Evolutionary conservation across 2,113 vertebrate species (phyloP).

Genomic region (Neoarius graeffei): DNA sequence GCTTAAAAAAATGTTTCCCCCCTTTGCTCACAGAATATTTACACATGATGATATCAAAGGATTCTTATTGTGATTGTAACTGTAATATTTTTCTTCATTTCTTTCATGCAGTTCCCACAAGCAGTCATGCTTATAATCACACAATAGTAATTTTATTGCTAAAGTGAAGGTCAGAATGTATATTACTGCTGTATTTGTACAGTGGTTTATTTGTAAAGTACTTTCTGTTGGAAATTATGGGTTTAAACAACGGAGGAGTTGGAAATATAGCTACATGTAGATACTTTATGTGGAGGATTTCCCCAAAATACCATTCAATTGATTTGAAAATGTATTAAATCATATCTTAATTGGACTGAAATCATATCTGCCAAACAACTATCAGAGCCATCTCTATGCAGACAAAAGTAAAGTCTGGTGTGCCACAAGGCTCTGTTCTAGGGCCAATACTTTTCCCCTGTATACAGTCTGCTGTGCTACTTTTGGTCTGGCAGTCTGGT

Average conservation of each 20-base stretch:
- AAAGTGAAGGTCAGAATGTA: neutral
- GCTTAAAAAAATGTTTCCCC: neutral
- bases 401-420: neutral
- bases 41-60: neutral
- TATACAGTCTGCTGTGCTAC: neutral
- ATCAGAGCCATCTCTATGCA: neutral
- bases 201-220: neutral
- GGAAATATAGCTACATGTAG: neutral
- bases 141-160: neutral
- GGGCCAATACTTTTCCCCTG: neutral
- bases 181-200: neutral
- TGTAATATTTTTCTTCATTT: neutral
- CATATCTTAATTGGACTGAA: neutral
- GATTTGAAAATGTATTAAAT: neutral
- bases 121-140: neutral
- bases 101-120: neutral
- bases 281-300: neutral
- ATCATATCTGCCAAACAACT: neutral
- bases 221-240: neutral
- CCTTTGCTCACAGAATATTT: neutral
- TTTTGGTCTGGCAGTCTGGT: neutral
- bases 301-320: neutral
- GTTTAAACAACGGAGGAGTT: neutral
- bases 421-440: neutral
- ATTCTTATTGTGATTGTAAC: constrained; percentile 1